These are phyloP conservation scores for Sturnus vulgaris DNA, from an alignment of 2,113 vertebrate genomes.

Conservation along the genomic window DNA sequence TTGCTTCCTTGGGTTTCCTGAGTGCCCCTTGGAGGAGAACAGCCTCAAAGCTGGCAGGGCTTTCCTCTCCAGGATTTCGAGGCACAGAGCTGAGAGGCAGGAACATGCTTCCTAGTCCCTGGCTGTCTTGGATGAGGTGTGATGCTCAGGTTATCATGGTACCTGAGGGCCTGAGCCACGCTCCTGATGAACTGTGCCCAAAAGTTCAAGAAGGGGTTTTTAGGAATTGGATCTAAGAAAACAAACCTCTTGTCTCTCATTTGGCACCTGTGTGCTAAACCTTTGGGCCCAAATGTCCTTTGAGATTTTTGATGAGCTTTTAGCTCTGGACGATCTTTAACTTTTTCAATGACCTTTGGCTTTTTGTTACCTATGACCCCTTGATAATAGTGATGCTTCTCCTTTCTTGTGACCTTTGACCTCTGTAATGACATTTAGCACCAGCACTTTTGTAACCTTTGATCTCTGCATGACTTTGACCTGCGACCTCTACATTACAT, in stretches of 20 bases:
- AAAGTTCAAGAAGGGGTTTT: background rate
- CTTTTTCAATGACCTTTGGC: background rate
- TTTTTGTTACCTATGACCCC: background rate
- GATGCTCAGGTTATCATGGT: too few relatives aligned
- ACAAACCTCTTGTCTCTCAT: background rate
- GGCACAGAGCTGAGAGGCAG: background rate
- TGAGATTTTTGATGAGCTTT: background rate
- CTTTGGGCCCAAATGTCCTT: background rate
- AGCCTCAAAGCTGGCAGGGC: accelerated
- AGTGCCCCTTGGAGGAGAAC: background rate
- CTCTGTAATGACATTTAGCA: background rate
- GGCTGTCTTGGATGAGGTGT: background rate
- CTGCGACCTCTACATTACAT: background rate
- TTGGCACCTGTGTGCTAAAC: background rate
- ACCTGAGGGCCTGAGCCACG: background rate
- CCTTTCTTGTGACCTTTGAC: background rate
- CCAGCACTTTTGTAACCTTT: background rate
- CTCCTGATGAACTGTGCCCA: background rate
- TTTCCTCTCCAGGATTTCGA: background rate
- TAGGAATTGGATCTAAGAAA: background rate
- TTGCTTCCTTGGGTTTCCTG: background rate
- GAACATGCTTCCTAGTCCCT: background rate
- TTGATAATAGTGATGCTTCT: background rate
- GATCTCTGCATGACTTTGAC: background rate
- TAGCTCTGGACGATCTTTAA: too few relatives aligned